Conservation (phyloP, 2,797 vertebrate species). For the Pitangus sulphuratus region DNA sequence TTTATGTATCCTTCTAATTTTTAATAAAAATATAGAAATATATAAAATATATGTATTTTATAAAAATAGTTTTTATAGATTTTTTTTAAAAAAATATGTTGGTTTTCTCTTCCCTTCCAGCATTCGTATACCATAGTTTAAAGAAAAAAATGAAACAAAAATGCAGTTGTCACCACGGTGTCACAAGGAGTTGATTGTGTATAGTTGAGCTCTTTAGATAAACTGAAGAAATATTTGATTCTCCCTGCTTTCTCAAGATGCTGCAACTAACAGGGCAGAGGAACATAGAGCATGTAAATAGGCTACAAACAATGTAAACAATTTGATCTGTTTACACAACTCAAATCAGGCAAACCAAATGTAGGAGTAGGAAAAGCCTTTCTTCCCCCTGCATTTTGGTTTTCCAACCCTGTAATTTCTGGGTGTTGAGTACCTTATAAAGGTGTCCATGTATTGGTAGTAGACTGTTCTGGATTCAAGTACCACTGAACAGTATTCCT, state of each 20-base stretch:
- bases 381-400: neutral
- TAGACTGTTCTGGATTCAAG: neutral
- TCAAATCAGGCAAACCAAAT: rapidly evolving
- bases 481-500: neutral
- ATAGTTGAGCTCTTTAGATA: neutral
- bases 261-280: neutral
- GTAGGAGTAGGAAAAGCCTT: neutral
- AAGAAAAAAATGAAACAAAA: neutral
- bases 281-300: neutral
- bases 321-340: neutral
- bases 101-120: neutral
- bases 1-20: neutral
- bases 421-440: neutral
- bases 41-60: neutral
- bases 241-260: neutral
- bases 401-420: neutral
- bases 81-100: neutral
- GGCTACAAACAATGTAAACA: neutral
- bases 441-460: neutral
- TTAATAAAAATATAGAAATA: neutral
- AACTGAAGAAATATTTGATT: neutral
- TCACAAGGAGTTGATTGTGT: neutral
- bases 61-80: neutral
- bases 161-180: neutral
- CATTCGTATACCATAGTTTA: neutral